Conservation (phyloP, 2,888 invertebrate species). For the Teinopalpus imperialis region DNA sequence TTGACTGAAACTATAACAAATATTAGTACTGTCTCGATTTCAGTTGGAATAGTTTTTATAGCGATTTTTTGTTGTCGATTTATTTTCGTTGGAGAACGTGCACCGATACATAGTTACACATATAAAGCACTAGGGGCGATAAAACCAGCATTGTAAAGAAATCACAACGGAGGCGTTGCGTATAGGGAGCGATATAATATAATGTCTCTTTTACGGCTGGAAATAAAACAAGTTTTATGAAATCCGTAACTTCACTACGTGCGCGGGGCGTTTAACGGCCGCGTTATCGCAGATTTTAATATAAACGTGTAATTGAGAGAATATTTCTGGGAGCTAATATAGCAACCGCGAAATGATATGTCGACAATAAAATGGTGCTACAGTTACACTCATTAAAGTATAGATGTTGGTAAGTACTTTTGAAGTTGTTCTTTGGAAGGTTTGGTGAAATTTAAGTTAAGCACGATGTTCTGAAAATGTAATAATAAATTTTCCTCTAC, state of each 20-base stretch:
- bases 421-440: too few relatives aligned
- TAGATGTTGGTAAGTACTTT: too few relatives aligned
- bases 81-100: constrained; percentile 1
- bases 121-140: constrained; percentile 14
- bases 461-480: too few relatives aligned
- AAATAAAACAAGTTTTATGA: constrained; percentile 43
- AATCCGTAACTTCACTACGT: constrained; percentile 41
- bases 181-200: constrained; percentile 25
- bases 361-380: neutral
- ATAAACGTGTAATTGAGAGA: constrained; percentile 23
- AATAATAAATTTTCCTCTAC: too few relatives aligned
- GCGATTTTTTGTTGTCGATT: neutral
- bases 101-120: constrained; percentile 5
- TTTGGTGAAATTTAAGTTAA: too few relatives aligned
- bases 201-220: constrained; percentile 32
- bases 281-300: constrained; percentile 20
- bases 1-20: too few relatives aligned
- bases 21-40: too few relatives aligned
- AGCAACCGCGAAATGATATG: neutral
- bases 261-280: constrained; percentile 31
- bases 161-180: constrained; percentile 22
- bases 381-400: neutral
- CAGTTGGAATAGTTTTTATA: constrained; percentile 13
- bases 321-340: neutral
- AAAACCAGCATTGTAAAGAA: constrained; percentile 23